Conservation (phyloP, 2,113 vertebrate species). For the Upupa epops region DNA sequence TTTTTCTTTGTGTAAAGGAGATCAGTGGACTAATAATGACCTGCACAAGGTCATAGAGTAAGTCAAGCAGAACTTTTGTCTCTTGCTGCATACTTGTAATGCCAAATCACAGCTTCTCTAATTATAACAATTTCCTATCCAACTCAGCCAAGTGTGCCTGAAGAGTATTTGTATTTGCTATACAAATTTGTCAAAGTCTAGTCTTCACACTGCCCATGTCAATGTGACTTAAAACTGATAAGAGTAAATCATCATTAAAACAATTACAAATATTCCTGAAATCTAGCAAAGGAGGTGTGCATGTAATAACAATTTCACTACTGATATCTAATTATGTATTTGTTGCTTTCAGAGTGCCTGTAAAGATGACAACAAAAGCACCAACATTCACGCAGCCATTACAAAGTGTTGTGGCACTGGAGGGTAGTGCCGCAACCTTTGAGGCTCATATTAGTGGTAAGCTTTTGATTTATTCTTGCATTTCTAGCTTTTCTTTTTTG, state of each 20-base stretch:
- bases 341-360: conserved; percentile 86
- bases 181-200: not conserved
- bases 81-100: not conserved
- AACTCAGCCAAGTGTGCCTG: not conserved
- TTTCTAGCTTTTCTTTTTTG: not conserved
- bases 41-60: conserved; percentile 30
- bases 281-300: not conserved
- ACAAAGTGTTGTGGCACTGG: conserved; percentile 98
- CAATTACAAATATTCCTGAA: not conserved
- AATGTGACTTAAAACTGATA: not conserved
- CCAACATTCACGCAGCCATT: conserved; percentile 95
- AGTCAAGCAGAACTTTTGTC: not conserved
- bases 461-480: conserved; percentile 20
- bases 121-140: not conserved
- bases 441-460: conserved; percentile 99
- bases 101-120: not conserved
- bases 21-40: not conserved
- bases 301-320: not conserved
- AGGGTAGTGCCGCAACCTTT: conserved; percentile 99
- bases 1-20: not conserved
- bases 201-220: not conserved
- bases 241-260: not conserved
- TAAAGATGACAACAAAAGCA: conserved; percentile 91
- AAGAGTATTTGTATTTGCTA: not conserved
- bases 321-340: not conserved